Base-by-base conservation (phyloP, 2,888 invertebrate genomes). In the Lamproptera curius region DNA sequence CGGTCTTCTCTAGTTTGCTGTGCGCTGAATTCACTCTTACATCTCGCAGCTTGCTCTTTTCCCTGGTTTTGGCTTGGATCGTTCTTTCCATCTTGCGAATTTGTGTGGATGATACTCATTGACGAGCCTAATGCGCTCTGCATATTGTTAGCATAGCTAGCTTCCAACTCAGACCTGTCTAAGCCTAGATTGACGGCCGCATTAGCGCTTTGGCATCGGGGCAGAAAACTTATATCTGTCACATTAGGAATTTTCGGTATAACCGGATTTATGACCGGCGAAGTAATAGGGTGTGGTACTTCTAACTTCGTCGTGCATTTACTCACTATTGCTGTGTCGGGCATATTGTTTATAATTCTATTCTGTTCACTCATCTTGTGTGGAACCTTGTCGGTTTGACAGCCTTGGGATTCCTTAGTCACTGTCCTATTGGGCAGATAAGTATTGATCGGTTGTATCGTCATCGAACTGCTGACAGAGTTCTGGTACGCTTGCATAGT, bases 21-120 rank as follows among this genome's bases (percentile, higher is more conserved):
- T 88, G 88, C 15, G 87, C 83, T 0, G 88, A 88, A 48, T 88
- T 88, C 4, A 88, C 86, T 61, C 88, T 64, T 0, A 88, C 85
- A 47, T 88, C 88, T 1, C 88, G 65, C 6, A 83, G 62, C 59
- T 88, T 82, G 56, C 86, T 88, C 59, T 88, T 81, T 53, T 84
- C 81, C 55, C 88, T 69, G 80, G 53, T 81, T 79, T 43, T 72
- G 63, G 56, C 81, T 76, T 20, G 68, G 64, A 50, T 86, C 79
- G 43, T 67, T 74, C 58, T 86, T 80, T 11, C 36, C 31, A 17
- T 81, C 82, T 39, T 78, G 75, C 5, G 72, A 57, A 45, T 62
- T 71, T 0, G 64, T 65, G 34, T 77, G 77, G 4, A 73, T 70
- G 4, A 80, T 70, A 43, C 63, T 79, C 78, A 85, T 77, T 0